phyloP scores from a whole-genome alignment of 2,888 invertebrate species.

The Phlogophora meticulosa region DNA sequence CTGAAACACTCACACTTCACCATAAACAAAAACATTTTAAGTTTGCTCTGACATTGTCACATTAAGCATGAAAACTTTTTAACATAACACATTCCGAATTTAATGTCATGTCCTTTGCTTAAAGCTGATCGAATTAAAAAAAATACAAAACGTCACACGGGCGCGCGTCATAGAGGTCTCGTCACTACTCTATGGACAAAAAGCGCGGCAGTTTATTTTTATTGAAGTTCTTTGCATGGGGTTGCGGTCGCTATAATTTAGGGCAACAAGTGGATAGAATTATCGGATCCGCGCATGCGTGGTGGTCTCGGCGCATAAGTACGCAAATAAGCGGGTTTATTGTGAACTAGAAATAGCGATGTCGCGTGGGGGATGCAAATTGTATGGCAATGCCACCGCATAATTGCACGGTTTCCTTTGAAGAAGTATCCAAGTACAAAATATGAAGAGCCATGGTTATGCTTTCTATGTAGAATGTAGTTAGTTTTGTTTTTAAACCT shows the following conservation, averaged over 20 bases:
- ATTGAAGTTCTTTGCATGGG: slow-evolving; percentile 86
- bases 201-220: slow-evolving; percentile 85
- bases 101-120: neutral
- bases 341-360: slow-evolving; percentile 78
- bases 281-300: slow-evolving; percentile 89
- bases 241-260: slow-evolving; percentile 84
- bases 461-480: neutral
- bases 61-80: neutral
- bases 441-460: slow-evolving; percentile 36
- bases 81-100: neutral
- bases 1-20: slow-evolving; percentile 24
- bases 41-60: neutral
- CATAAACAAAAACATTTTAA: neutral
- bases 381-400: slow-evolving; percentile 56
- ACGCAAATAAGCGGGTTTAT: slow-evolving; percentile 82
- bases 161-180: slow-evolving; percentile 72
- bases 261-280: slow-evolving; percentile 86
- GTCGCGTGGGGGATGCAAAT: slow-evolving; percentile 81
- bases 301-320: slow-evolving; percentile 83
- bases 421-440: slow-evolving; percentile 7
- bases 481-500: too few relatives aligned
- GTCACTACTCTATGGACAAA: slow-evolving; percentile 83
- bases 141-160: slow-evolving; percentile 81
- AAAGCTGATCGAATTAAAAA: slow-evolving; percentile 55
- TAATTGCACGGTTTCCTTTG: slow-evolving; percentile 53